Conservation (phyloP, 1,140 invertebrate genomes). For the Gryon sp. region DNA sequence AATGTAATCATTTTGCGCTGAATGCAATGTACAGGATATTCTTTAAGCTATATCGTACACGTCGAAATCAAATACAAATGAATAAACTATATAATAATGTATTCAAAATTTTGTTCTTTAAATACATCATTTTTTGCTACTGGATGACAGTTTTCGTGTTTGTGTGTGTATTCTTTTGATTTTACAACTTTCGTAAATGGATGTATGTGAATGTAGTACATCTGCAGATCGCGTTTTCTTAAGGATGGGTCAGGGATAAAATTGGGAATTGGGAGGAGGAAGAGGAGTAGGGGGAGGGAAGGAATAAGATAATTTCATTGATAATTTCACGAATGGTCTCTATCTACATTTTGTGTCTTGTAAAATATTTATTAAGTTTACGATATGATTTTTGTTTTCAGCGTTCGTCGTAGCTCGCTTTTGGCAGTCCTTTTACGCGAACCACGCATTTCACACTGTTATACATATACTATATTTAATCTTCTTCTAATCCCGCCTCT, state of each 20-base stretch:
- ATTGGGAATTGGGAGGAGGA: slow-evolving; percentile 14
- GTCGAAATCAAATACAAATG: slow-evolving; percentile 78
- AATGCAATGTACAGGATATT: slow-evolving; percentile 80
- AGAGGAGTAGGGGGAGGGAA: slow-evolving; percentile 31
- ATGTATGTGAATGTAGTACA: slow-evolving; percentile 55
- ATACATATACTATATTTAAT: slow-evolving; percentile 65
- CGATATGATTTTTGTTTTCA: slow-evolving; percentile 78
- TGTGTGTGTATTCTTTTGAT: slow-evolving; percentile 71
- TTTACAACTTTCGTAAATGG: slow-evolving; percentile 59
- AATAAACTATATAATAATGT: slow-evolving; percentile 76
- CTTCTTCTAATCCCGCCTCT: slow-evolving; percentile 59
- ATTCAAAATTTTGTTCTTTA: slow-evolving; percentile 65
- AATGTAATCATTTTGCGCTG: slow-evolving; percentile 73
- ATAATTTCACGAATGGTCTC: slow-evolving; percentile 73
- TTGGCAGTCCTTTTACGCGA: slow-evolving; percentile 61
- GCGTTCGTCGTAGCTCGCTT: slow-evolving; percentile 59
- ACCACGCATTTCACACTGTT: slow-evolving; percentile 59
- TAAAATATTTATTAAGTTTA: slow-evolving; percentile 80
- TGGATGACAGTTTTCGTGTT: slow-evolving; percentile 73
- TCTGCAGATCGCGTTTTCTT: slow-evolving; percentile 52
- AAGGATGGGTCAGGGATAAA: slow-evolving; percentile 11
- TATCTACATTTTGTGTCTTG: slow-evolving; percentile 78
- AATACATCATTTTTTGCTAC: slow-evolving; percentile 79
- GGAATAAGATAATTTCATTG: slow-evolving; percentile 64
- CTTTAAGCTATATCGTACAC: slow-evolving; percentile 79